These are phyloP conservation scores for Tiliqua scincoides DNA, from an alignment of 2,113 vertebrate genomes.

Conservation along the genomic window DNA sequence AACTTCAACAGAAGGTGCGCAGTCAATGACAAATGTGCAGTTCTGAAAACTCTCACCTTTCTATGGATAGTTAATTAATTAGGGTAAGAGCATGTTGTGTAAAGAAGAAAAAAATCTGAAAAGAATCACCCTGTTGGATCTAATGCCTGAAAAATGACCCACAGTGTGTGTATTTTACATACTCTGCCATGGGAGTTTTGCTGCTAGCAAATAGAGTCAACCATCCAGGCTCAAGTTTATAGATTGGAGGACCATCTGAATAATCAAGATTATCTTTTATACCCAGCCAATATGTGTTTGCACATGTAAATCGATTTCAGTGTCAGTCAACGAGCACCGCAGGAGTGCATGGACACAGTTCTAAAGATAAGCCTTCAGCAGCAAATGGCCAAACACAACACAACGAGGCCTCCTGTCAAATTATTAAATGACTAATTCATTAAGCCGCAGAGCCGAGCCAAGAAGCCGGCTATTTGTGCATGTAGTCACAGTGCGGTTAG, in stretches of 20 bases:
- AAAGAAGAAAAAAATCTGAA: not conserved
- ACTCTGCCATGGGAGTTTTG: not conserved
- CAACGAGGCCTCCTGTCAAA: constrained; percentile 57
- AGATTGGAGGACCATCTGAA: constrained; percentile 11
- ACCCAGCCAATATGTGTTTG: constrained; percentile 29
- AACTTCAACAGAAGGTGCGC: not conserved
- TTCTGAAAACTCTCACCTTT: not conserved
- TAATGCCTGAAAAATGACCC: not conserved
- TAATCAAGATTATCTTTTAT: constrained; percentile 12
- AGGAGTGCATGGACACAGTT: constrained; percentile 44
- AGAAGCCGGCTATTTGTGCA: constrained; percentile 65
- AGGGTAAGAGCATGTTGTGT: not conserved
- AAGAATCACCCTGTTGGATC: not conserved
- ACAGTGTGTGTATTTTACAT: not conserved
- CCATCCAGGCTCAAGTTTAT: constrained; percentile 18
- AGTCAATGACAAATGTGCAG: not conserved
- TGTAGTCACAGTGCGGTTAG: constrained; percentile 65
- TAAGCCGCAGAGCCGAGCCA: constrained; percentile 55
- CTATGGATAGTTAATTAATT: not conserved
- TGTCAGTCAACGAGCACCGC: constrained; percentile 21
- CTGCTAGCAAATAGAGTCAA: not conserved
- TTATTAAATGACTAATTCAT: constrained; percentile 72
- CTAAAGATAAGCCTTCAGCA: constrained; percentile 62
- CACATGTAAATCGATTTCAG: constrained; percentile 51
- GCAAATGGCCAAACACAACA: constrained; percentile 57